phyloP scores from a whole-genome alignment of 2,113 vertebrate genomes.

The Passer domesticus region DNA sequence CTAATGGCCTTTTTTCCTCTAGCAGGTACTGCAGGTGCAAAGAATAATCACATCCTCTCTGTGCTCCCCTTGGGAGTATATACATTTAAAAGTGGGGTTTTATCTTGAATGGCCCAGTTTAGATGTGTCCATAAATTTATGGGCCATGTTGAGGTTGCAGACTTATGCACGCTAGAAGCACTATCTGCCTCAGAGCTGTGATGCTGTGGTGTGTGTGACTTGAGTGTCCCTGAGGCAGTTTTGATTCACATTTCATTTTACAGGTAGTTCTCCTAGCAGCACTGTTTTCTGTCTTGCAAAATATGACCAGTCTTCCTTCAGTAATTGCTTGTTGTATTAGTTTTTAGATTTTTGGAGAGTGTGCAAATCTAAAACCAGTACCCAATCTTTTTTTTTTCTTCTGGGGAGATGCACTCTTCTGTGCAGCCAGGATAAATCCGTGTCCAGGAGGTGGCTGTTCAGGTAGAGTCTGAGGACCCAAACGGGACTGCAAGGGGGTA shows the following conservation, averaged over 20 bases:
- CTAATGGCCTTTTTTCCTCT: not conserved
- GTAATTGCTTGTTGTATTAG: not conserved
- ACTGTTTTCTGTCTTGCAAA: not conserved
- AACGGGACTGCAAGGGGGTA: not conserved
- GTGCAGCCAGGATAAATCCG: not conserved
- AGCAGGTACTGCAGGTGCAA: not conserved
- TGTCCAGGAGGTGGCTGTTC: not conserved
- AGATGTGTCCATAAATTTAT: fast-evolving
- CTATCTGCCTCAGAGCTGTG: not conserved
- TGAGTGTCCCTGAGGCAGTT: not conserved
- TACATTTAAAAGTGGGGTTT: not conserved
- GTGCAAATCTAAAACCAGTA: not conserved
- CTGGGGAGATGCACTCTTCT: not conserved
- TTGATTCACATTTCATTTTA: not conserved
- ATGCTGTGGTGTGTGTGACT: fast-evolving
- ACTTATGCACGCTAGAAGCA: not conserved
- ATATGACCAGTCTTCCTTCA: not conserved
- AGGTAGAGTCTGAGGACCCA: not conserved
- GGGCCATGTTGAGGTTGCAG: not conserved
- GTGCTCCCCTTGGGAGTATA: not conserved
- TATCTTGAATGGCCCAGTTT: not conserved
- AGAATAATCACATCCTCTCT: not conserved
- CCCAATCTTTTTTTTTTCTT: not conserved
- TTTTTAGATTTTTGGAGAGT: not conserved
- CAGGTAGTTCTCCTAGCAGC: not conserved